These are phyloP conservation scores for Limnothrissa miodon DNA, from an alignment of 2,113 vertebrate species.

Conservation along the genomic window DNA sequence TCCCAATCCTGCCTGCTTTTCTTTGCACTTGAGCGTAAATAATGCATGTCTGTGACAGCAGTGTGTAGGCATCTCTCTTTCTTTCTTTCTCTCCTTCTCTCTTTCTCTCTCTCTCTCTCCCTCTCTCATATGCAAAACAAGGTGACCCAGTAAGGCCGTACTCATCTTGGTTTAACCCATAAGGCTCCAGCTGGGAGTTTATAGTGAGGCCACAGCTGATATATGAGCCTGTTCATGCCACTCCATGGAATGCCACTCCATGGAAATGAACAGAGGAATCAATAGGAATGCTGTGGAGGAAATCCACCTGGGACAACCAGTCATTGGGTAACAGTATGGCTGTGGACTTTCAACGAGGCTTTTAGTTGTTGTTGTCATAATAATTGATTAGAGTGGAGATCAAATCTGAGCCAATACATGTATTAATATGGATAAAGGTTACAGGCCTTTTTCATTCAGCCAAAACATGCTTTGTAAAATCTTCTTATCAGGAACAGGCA, in stretches of 20 bases:
- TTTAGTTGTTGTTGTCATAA: not conserved
- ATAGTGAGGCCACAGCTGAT: not conserved
- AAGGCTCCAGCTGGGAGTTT: not conserved
- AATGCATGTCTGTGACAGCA: constrained; percentile 1
- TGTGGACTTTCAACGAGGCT: not conserved
- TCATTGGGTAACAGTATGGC: not conserved
- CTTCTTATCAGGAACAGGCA: not conserved
- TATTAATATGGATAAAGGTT: not conserved
- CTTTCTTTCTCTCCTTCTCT: no score
- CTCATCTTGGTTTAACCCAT: not conserved
- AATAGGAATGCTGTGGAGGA: not conserved
- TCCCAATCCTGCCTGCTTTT: not conserved
- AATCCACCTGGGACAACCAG: not conserved
- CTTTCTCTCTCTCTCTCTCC: not conserved
- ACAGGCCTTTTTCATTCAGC: not conserved
- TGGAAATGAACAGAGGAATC: not conserved
- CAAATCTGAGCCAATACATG: not conserved
- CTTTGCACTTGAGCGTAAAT: constrained; percentile 1
- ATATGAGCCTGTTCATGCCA: not conserved
- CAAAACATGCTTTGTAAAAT: not conserved
- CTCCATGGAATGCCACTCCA: not conserved
- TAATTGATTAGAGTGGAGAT: not conserved
- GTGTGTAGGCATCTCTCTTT: no score
- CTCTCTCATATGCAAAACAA: constrained; percentile 8
- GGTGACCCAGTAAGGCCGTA: not conserved